phyloP scores from a whole-genome alignment of 2,113 vertebrate genomes.

The Hippoglossus stenolepis region DNA sequence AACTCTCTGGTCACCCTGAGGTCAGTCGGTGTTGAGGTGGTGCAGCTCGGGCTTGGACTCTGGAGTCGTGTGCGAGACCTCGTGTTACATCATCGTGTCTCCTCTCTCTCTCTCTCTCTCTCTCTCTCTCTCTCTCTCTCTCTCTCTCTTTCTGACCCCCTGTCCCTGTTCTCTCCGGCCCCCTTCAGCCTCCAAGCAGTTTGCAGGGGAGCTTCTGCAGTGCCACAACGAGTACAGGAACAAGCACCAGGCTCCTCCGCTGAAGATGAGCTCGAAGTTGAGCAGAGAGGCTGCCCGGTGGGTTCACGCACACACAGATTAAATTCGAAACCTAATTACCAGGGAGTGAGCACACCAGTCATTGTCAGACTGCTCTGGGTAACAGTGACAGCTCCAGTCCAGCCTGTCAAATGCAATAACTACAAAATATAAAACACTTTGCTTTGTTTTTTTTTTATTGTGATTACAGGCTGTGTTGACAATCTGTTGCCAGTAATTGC shows the following conservation, averaged over 20 bases:
- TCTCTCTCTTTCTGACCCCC: slow-evolving; percentile 16
- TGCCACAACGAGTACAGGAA: slow-evolving; percentile 93
- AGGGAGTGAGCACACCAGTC: slow-evolving; percentile 17
- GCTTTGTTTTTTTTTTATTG: slow-evolving; percentile 19
- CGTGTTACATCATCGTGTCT: slow-evolving; percentile 32
- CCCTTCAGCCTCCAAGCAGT: slow-evolving; percentile 91
- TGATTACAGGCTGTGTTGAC: slow-evolving; percentile 25
- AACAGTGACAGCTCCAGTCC: slow-evolving; percentile 24
- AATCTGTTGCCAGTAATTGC: slow-evolving; percentile 29
- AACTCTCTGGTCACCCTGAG: slow-evolving; percentile 38
- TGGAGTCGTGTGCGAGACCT: slow-evolving; percentile 10
- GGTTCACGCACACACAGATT: slow-evolving; percentile 70
- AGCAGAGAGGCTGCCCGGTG: slow-evolving; percentile 90
- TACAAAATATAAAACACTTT: not conserved
- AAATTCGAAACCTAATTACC: slow-evolving; percentile 51
- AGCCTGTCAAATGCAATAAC: slow-evolving; percentile 35
- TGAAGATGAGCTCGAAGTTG: slow-evolving; percentile 92
- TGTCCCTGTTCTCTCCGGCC: slow-evolving; percentile 30
- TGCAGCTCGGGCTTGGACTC: not conserved
- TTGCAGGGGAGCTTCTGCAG: slow-evolving; percentile 89
- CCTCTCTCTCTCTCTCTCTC: slow-evolving; percentile 20
- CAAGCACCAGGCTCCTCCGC: slow-evolving; percentile 88
- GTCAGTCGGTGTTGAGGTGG: slow-evolving; percentile 28
- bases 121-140: slow-evolving; percentile 12
- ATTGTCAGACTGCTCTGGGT: slow-evolving; percentile 36